phyloP scores from a whole-genome alignment of 1,140 invertebrate species.

The Pseudomyrmex dendroicus region DNA sequence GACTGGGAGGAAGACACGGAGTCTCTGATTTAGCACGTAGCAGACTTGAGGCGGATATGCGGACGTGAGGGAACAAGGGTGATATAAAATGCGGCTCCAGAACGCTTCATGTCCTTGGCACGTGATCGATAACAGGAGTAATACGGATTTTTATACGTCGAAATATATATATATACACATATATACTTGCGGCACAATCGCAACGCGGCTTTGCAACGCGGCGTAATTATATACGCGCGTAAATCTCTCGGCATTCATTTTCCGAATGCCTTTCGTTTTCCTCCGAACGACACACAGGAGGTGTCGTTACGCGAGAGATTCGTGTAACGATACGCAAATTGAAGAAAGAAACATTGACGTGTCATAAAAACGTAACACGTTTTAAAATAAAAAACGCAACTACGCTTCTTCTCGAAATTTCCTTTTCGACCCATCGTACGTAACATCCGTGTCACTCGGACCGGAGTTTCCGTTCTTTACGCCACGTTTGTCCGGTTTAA shows the following conservation, averaged over 20 bases:
- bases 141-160: conserved; percentile 56
- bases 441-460: background rate
- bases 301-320: too few relatives aligned
- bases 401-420: too few relatives aligned
- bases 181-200: conserved; percentile 47
- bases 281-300: too few relatives aligned
- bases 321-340: too few relatives aligned
- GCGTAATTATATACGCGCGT: conserved; percentile 29
- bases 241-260: background rate
- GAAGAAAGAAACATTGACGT: too few relatives aligned
- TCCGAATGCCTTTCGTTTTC: background rate
- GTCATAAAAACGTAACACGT: too few relatives aligned
- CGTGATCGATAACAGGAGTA: conserved; percentile 66
- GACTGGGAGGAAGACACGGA: background rate
- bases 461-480: background rate
- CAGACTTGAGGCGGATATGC: conserved; percentile 41
- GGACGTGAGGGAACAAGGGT: conserved; percentile 48
- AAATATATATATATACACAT: conserved; percentile 6
- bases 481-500: background rate
- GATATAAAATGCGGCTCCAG: conserved; percentile 56
- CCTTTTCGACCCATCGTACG: too few relatives aligned
- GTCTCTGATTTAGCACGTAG: conserved; percentile 12
- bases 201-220: conserved; percentile 16
- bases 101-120: conserved; percentile 58
- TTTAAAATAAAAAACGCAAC: too few relatives aligned